A percentile compares a stretch with the other conserved stretches of the same genome.
phyloP scores from a whole-genome alignment of 2,113 vertebrate species.

The Pycnonotus jocosus region DNA sequence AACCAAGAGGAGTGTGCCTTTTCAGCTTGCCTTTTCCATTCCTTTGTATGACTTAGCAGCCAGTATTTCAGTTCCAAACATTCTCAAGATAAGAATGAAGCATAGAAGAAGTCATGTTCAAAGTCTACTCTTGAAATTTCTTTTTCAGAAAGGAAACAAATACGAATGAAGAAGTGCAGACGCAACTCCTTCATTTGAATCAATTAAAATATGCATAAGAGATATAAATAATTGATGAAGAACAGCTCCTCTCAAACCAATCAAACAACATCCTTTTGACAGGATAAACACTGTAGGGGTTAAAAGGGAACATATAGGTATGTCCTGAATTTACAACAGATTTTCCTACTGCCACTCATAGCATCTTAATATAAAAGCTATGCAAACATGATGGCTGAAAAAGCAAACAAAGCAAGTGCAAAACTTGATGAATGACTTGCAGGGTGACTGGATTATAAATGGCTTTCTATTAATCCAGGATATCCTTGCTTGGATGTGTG shows the following conservation, averaged over 20 bases:
- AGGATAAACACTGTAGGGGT: neutral
- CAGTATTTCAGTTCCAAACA: neutral
- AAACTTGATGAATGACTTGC: neutral
- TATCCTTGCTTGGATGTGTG: neutral
- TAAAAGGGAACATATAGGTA: neutral
- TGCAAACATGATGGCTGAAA: neutral
- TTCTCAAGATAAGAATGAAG: neutral
- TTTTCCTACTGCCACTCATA: neutral
- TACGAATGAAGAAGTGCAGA: neutral
- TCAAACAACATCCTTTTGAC: neutral
- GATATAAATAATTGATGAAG: neutral
- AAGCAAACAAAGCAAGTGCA: neutral
- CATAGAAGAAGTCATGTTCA: neutral
- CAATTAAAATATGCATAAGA: neutral
- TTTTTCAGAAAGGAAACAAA: neutral
- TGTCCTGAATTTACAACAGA: neutral
- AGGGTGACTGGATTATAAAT: neutral
- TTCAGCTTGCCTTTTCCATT: neutral
- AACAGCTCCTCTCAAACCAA: neutral
- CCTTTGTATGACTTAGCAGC: neutral
- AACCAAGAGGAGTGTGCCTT: neutral
- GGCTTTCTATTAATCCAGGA: neutral
- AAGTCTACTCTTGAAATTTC: neutral
- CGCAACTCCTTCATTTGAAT: neutral
- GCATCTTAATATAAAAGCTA: neutral